Evolutionary conservation across 2,797 vertebrate species (phyloP).

Genomic region (Chiloscyllium punctatum): DNA sequence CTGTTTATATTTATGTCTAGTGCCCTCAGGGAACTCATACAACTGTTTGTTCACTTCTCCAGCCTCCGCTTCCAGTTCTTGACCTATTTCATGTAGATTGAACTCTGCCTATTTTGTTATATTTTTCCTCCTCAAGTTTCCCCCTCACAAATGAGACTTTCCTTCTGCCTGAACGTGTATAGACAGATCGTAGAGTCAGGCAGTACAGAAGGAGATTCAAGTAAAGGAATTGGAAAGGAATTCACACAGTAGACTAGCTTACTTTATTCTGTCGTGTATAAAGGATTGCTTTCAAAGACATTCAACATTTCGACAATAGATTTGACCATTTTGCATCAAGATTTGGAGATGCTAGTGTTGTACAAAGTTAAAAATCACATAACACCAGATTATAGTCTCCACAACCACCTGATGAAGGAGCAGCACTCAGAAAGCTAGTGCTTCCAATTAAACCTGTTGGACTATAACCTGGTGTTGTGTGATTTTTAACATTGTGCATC

Average conservation of each 20-base stretch:
- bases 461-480: too few species aligned
- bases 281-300: not conserved
- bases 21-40: not conserved
- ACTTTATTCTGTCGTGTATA: not conserved
- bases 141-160: not conserved
- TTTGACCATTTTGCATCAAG: not conserved
- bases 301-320: not conserved
- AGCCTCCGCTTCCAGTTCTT: not conserved
- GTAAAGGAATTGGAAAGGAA: not conserved
- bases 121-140: not conserved
- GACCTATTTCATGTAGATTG: not conserved
- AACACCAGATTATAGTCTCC: too few species aligned
- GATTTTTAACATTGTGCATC: too few species aligned
- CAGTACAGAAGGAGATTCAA: not conserved
- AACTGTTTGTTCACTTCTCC: not conserved
- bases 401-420: too few species aligned
- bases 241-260: not conserved
- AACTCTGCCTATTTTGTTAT: not conserved
- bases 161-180: not conserved
- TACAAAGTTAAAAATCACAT: too few species aligned
- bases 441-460: too few species aligned
- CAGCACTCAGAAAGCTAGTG: too few species aligned
- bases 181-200: not conserved
- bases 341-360: too few species aligned
- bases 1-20: constrained; percentile 26